Base-by-base conservation (phyloP, 2,888 invertebrate genomes). In the Hartigia nigra region DNA sequence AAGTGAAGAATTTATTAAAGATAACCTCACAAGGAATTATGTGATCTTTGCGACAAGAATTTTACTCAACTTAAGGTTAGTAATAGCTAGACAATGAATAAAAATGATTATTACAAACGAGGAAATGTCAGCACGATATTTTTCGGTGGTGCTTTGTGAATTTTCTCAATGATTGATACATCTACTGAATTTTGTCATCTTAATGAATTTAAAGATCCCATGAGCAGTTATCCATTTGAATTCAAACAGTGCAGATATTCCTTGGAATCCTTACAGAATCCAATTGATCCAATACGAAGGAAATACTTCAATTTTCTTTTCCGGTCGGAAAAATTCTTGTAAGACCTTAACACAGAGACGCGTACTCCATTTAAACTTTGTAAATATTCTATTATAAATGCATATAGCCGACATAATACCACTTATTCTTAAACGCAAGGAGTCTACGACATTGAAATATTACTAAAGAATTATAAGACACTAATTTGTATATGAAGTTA, bases 61-160 rank as follows among this genome's bases (percentile, higher is more conserved):
- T 32, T 78, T 78, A 76, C 39, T 78, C 76, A 69, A 74, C 35
- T 32, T 77, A 74, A 77, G 74, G 39, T 77, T 39, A 74, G 36
- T 78, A 69, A 39, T 78, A 78, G 78, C 76, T 78, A 78, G 75
- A 69, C 31, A 37, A 78, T 12, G 32, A 75, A 78, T 70, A 76
- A 78, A 76, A 78, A 70, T 76, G 12, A 70, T 70, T 70, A 75
- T 37, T 70, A 12, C 32, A 78, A 12, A 31, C 31, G 32, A 74
- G 55, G 14, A 55, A 23, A 55, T 55, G 23, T 55, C 55, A 55
- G 55, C 55, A 23, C 55, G 55, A 55, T 23, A 23, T 55, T 23
- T 55, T 5, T 55, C 23, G 23, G 39, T 5, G 55, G 55, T 55
- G 55, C 55, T 55, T 55, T 55, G 23, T 55, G 55, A 23, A 23